Evolutionary conservation across 1,140 invertebrate genomes (phyloP), one percentile per base, ranked within the genome.

Genomic region (Teleogryllus occipitalis): DNA sequence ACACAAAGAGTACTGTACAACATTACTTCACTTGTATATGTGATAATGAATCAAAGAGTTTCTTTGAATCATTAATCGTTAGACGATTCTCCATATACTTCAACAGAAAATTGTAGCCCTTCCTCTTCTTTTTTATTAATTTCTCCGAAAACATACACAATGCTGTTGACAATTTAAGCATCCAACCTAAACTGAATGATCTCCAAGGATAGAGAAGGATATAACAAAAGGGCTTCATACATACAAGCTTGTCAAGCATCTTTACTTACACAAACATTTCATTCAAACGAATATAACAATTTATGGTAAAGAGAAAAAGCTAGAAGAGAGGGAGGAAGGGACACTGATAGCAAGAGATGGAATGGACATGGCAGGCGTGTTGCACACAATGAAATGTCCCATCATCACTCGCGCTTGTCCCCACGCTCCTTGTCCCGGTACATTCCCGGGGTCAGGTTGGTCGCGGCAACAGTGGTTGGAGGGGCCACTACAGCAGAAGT

Each of bases 351-450:
- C 54, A 65, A 10, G 54, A 65, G 54, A 65, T 65, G 54, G 54
- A 65, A 65, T 65, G 54, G 54, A 18, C 54, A 65, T 10, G 54
- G 54, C 54, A 18, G 54, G 18, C 54, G 54, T 65, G 54, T 65
- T 65, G 54, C 54, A 18, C 54, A 65, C 54, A n/a, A 77, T 10
- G 21, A 12, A 14, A 77, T 47, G 76, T 77, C 18, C 3, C 47
- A 77, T 47, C 48, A n/a, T 47, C 47, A 47, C 14, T 49, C 76
- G 21, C 47, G 47, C n/a, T 49, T 77, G 76, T 54, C 76, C 47
- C 76, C 76, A 21, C 76, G 46, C n/a, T 77, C 76, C 48, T 77
- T 77, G 48, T 77, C 76, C 76, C 48, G 47, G 47, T 18, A 48
- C 46, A 77, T 21, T 10, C 54, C 54, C 54, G 18, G 18, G 76